These are phyloP conservation scores for Trachymyrmex septentrionalis DNA, from an alignment of 1,140 invertebrate genomes.

Conservation along the genomic window DNA sequence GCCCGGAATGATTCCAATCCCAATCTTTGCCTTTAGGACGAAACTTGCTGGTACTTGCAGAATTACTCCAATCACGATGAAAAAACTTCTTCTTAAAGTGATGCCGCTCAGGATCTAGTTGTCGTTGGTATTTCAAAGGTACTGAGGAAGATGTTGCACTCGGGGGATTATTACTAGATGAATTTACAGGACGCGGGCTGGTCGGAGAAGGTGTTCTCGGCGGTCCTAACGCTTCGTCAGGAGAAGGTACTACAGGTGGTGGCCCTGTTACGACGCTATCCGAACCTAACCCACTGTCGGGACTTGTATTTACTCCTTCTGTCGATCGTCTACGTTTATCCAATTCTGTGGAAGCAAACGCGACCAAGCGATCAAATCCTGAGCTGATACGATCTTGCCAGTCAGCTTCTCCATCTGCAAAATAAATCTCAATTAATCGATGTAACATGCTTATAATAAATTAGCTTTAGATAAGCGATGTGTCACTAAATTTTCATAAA, in stretches of 20 bases:
- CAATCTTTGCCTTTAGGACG: conserved; percentile 92
- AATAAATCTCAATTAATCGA: conserved; percentile 22
- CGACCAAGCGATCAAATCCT: conserved; percentile 94
- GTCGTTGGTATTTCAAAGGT: conserved; percentile 89
- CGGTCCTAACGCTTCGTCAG: conserved; percentile 87
- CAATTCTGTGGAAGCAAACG: conserved; percentile 94
- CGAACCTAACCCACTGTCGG: conserved; percentile 92
- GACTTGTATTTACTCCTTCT: conserved; percentile 92
- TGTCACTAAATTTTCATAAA: conserved; percentile 83
- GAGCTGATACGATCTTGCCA: conserved; percentile 95
- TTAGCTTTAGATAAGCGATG: conserved; percentile 4
- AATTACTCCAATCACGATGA: conserved; percentile 89
- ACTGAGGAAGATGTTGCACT: conserved; percentile 83
- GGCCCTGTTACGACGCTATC: conserved; percentile 88
- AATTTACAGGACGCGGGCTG: conserved; percentile 86
- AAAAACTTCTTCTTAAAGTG: conserved; percentile 94
- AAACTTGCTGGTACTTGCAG: conserved; percentile 88
- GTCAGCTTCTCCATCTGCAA: conserved; percentile 89
- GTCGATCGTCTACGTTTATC: conserved; percentile 93
- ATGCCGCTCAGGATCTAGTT: conserved; percentile 88
- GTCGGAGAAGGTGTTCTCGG: conserved; percentile 91
- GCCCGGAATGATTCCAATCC: conserved; percentile 89
- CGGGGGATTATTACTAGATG: conserved; percentile 71
- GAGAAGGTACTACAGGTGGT: conserved; percentile 86
- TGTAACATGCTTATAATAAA: not conserved